These are phyloP conservation scores for Macrochelys suwanniensis DNA, from an alignment of 2,797 vertebrate species.

Conservation along the genomic window DNA sequence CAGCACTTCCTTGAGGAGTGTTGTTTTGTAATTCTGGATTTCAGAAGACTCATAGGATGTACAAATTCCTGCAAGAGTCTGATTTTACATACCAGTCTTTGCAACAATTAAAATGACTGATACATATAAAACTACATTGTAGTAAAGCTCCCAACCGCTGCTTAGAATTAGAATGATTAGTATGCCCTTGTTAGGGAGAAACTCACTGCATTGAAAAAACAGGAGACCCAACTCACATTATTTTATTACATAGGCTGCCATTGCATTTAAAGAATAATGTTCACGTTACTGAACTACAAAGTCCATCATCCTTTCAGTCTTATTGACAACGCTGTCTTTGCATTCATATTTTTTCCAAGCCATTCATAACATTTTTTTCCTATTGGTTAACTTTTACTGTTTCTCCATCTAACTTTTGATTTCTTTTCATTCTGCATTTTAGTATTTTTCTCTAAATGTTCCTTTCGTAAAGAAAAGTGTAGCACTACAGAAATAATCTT, in stretches of 20 bases:
- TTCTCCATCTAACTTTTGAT: neutral
- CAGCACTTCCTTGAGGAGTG: neutral
- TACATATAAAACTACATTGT: neutral
- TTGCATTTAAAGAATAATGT: neutral
- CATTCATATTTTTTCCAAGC: neutral
- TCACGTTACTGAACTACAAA: neutral
- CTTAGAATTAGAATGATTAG: neutral
- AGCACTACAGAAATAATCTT: neutral
- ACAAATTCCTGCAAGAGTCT: conserved; percentile 2
- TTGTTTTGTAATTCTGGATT: neutral
- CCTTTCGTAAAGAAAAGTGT: neutral
- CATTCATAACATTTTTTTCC: neutral
- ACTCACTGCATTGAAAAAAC: neutral
- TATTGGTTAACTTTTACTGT: neutral
- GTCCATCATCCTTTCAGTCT: neutral
- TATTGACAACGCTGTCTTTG: neutral
- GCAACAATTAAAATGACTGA: neutral
- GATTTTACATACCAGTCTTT: neutral
- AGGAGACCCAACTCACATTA: neutral
- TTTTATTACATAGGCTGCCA: neutral
- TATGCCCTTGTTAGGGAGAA: neutral
- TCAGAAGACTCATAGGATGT: neutral
- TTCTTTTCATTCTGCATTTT: neutral
- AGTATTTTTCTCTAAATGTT: neutral
- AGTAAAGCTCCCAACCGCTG: neutral